Evolutionary conservation across 2,888 invertebrate genomes (phyloP).

Genomic region (Mesoligia furuncula): DNA sequence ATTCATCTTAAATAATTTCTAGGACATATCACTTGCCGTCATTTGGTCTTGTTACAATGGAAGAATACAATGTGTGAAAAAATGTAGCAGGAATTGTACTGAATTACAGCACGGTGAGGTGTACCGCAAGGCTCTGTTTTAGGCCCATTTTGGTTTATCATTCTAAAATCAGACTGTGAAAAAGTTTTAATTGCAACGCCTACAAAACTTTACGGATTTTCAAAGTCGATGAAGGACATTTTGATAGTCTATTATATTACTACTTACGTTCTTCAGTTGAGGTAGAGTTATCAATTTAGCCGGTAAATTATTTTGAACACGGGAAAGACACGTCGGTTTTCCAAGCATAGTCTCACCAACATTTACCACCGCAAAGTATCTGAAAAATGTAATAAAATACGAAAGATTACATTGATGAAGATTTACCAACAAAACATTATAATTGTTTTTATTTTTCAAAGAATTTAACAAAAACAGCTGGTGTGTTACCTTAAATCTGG

Average conservation of each 20-base stretch:
- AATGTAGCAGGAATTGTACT: not conserved
- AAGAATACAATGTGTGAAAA: not conserved
- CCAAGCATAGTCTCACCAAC: conserved; percentile 50
- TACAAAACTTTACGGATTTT: not conserved
- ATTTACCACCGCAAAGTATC: conserved; percentile 46
- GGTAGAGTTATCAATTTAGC: conserved; percentile 56
- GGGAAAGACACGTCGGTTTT: conserved; percentile 56
- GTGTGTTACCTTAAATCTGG: conserved; percentile 63
- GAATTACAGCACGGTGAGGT: not conserved
- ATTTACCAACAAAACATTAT: no score
- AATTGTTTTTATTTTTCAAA: not conserved
- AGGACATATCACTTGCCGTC: not conserved
- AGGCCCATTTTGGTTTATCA: not conserved
- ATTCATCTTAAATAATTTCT: not conserved
- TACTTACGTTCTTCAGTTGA: conserved; percentile 43
- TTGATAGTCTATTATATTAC: not conserved
- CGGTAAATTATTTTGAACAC: conserved; percentile 60
- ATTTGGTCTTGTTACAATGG: not conserved
- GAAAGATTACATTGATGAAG: not conserved
- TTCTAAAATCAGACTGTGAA: not conserved
- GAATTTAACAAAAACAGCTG: not conserved
- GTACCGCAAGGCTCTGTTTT: not conserved
- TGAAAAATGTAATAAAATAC: conserved; percentile 5
- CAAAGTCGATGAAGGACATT: not conserved
- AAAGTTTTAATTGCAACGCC: not conserved